phyloP scores from a whole-genome alignment of 35 echinoderm and acorn worm genomes.

The Nesometra sesokonis region DNA sequence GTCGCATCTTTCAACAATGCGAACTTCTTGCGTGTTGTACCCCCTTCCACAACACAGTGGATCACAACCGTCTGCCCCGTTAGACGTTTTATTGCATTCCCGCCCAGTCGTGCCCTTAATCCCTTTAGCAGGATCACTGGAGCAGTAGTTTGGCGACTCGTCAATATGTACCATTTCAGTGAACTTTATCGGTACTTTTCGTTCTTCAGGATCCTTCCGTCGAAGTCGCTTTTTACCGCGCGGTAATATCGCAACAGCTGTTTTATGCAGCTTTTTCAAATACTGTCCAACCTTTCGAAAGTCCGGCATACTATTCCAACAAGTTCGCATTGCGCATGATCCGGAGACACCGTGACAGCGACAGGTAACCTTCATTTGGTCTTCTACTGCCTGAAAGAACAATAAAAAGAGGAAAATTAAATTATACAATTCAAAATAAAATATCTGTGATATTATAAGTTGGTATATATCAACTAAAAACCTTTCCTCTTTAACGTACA shows the following conservation, averaged over 20 bases:
- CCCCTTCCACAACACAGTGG: constrained; percentile 36
- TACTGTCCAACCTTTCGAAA: constrained; percentile 45
- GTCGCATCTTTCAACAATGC: constrained; percentile 22
- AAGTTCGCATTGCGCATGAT: constrained; percentile 55
- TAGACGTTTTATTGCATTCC: constrained; percentile 33
- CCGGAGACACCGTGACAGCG: constrained; percentile 64
- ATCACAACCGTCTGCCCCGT: constrained; percentile 24
- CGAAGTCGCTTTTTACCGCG: constrained; percentile 22
- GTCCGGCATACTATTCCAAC: constrained; percentile 58
- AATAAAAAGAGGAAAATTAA: background rate
- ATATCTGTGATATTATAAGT: background rate
- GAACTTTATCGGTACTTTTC: background rate
- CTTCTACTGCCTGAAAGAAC: constrained; percentile 26
- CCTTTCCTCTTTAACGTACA: too few species aligned
- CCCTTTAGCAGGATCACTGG: background rate
- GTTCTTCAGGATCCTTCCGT: constrained; percentile 13
- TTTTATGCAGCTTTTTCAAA: constrained; percentile 33
- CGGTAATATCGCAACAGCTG: background rate
- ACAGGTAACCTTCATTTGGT: constrained; percentile 41
- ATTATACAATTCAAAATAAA: background rate
- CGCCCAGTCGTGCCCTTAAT: constrained; percentile 26
- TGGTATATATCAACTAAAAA: background rate
- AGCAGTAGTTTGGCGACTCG: constrained; percentile 29
- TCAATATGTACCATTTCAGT: constrained; percentile 28
- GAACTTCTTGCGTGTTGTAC: constrained; percentile 32